Percentiles rank a stretch among this genome's conserved stretches.
Conservation (phyloP, 2,797 vertebrate species). For the Pseudomugil gertrudae region DNA sequence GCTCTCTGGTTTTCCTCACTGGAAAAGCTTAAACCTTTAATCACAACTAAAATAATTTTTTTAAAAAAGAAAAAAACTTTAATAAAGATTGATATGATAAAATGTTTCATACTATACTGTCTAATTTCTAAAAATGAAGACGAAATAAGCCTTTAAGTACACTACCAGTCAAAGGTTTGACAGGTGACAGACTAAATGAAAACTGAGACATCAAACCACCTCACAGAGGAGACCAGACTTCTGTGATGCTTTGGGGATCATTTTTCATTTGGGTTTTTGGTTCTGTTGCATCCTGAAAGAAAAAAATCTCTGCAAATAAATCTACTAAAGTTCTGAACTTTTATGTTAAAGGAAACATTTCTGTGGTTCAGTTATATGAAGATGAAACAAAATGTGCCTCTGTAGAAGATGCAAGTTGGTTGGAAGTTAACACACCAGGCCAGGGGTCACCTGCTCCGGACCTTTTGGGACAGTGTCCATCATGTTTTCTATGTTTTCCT, state of each 20-base stretch:
- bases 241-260: not conserved
- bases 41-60: not conserved
- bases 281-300: not conserved
- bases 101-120: not conserved
- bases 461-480: no score
- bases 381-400: not conserved
- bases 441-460: no score
- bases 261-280: not conserved
- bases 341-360: not conserved
- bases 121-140: constrained; percentile 1
- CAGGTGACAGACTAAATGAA: not conserved
- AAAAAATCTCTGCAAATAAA: not conserved
- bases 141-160: no score
- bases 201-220: not conserved
- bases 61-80: not conserved
- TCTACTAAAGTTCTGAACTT: not conserved
- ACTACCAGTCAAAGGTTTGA: no score
- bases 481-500: no score
- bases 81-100: not conserved
- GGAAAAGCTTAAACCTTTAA: constrained; percentile 16
- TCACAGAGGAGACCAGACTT: not conserved
- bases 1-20: constrained; percentile 41
- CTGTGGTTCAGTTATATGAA: not conserved
- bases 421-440: not conserved
- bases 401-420: not conserved